Evolutionary conservation across 2,113 vertebrate species (phyloP), one percentile per base, ranked within the genome.

Genomic region (Atrichornis clamosus): DNA sequence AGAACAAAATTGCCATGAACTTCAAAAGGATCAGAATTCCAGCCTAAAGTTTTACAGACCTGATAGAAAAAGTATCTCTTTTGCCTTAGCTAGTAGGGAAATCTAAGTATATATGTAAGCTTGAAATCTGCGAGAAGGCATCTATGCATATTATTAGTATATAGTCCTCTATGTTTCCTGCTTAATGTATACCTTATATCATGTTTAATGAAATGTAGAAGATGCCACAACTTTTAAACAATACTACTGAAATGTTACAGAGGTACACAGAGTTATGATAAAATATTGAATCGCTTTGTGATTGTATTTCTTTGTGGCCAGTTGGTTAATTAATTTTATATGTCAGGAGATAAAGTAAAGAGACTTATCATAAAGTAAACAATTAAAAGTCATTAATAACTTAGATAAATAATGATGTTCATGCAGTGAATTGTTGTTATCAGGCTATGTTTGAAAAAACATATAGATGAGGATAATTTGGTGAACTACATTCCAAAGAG

Each of bases 401-500:
- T 83, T 95, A 88, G 89, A 97, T 93, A 97, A 97, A 97, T 70
- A 96, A 81, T 75, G 84, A 84, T 73, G 73, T 80, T 96, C 74
- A 80, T 96, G 75, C 82, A 96, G 76, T 97, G 94, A 97, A 95
- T 98, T 98, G 95, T 98, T 98, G 83, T 93, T 90, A 94, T 59
- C 78, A 95, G 86, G n/a, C 28, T 84, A 70, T 76, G 39, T 98
- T 98, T 97, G 97, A 97, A 98, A 98, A 98, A 98, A 98, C 97
- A 98, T 99, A 97, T 91, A 96, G 92, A 98, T 98, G 97, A 98
- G 96, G 95, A 96, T 98, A 98, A 98, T 98, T 98, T 98, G 98
- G 97, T 97, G 95, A 97, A 96, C 84, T 97, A 93, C 97, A 97
- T 98, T 98, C 98, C 98, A 98, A 97, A 98, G 98, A 98, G 97